phyloP scores from a whole-genome alignment of 2,113 vertebrate species.

The Struthio camelus region DNA sequence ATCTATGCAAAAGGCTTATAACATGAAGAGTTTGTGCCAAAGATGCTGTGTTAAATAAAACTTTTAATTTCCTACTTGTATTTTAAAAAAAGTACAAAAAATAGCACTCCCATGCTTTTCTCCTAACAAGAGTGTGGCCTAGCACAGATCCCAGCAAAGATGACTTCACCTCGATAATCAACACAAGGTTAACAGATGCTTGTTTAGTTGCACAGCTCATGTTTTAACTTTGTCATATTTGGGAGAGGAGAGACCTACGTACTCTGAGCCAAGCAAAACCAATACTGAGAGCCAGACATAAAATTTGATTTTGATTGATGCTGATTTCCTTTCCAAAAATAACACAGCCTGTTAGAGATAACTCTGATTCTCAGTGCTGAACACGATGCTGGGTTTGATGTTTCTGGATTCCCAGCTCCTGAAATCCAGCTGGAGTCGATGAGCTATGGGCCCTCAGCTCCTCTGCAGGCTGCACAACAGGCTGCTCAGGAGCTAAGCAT shows the following conservation, averaged over 20 bases:
- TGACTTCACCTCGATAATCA: background rate
- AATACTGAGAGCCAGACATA: rapidly evolving
- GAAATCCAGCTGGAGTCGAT: background rate
- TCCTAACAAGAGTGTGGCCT: background rate
- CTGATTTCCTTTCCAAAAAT: background rate
- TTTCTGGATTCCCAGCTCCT: background rate
- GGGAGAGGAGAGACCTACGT: background rate
- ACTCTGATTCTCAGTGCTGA: background rate
- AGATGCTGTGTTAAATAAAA: background rate
- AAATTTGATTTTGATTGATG: background rate
- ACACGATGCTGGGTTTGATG: background rate
- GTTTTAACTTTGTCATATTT: background rate
- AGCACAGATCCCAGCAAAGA: background rate
- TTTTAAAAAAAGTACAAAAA: background rate
- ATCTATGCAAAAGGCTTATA: background rate
- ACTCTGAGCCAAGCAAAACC: background rate
- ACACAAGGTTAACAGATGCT: background rate
- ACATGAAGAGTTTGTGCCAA: background rate
- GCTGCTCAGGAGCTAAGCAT: background rate
- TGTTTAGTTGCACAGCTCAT: background rate
- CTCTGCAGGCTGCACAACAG: background rate
- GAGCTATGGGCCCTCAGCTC: background rate
- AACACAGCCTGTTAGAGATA: background rate
- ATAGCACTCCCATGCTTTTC: background rate
- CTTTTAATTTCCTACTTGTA: background rate